These are phyloP conservation scores for Brachynemurus nebulosus DNA, from an alignment of 2,888 invertebrate genomes.

Conservation along the genomic window DNA sequence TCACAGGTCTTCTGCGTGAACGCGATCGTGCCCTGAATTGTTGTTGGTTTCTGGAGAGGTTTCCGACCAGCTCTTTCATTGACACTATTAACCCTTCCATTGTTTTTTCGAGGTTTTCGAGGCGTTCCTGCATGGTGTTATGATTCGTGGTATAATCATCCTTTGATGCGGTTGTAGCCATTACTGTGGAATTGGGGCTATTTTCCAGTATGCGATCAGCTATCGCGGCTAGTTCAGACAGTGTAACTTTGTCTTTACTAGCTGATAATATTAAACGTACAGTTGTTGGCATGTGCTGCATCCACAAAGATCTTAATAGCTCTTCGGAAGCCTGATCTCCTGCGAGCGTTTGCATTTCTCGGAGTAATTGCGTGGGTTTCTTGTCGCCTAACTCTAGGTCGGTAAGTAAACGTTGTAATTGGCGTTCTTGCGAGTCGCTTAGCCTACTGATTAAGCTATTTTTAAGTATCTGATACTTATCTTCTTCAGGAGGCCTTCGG, in stretches of 20 bases:
- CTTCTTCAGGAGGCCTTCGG: constrained; percentile 8
- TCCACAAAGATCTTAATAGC: constrained; percentile 13
- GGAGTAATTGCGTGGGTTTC: constrained; percentile 15
- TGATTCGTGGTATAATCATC: too few species aligned
- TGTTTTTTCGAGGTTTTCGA: neutral
- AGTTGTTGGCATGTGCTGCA: constrained; percentile 14
- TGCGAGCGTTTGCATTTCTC: constrained; percentile 16
- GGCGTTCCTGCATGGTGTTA: neutral
- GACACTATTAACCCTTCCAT: too few species aligned
- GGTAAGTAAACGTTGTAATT: constrained; percentile 12
- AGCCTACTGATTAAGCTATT: constrained; percentile 11
- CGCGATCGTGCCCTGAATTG: too few species aligned
- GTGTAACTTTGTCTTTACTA: constrained; percentile 5
- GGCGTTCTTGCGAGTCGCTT: constrained; percentile 13
- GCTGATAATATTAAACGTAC: constrained; percentile 8
- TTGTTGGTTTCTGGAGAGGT: too few species aligned
- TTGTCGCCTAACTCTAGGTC: constrained; percentile 15
- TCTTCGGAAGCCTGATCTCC: constrained; percentile 11
- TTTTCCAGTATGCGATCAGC: constrained; percentile 13
- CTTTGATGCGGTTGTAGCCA: too few species aligned
- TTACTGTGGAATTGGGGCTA: too few species aligned
- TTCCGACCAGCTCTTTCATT: too few species aligned
- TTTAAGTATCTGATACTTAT: constrained; percentile 14
- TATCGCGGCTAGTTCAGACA: constrained; percentile 10
- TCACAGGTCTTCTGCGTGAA: too few species aligned